These are phyloP conservation scores for Drosophila sulfurigaster DNA, from an alignment of 1,140 invertebrate species.

Conservation along the genomic window DNA sequence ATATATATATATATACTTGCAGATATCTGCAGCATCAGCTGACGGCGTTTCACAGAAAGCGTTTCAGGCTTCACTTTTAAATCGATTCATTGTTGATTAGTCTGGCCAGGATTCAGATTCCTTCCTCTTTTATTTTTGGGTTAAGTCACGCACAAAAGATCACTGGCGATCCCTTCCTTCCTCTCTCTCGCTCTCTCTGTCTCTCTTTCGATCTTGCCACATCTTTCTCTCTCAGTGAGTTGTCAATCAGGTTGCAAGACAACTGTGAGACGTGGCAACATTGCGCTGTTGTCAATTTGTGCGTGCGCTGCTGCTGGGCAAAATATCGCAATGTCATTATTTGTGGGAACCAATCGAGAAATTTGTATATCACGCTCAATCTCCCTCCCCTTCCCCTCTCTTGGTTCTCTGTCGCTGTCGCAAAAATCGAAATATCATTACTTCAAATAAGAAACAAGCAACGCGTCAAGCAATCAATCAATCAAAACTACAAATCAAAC, in stretches of 20 bases:
- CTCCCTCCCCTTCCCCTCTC: not conserved
- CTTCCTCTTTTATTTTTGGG: slow-evolving; percentile 38
- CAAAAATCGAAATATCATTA: slow-evolving; percentile 76
- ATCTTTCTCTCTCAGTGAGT: slow-evolving; percentile 39
- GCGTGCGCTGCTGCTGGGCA: slow-evolving; percentile 16
- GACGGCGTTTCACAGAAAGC: slow-evolving; percentile 69
- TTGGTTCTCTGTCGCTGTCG: slow-evolving; percentile 9
- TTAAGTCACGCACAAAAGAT: slow-evolving; percentile 40
- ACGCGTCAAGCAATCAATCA: slow-evolving; percentile 79
- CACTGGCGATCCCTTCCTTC: not conserved
- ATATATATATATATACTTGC: slow-evolving; percentile 3
- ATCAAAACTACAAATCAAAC: slow-evolving; percentile 77
- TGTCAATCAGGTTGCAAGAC: slow-evolving; percentile 67
- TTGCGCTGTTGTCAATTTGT: slow-evolving; percentile 42
- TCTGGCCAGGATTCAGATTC: slow-evolving; percentile 20
- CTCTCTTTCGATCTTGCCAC: not conserved
- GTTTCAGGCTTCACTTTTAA: slow-evolving; percentile 40
- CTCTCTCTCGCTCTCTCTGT: not conserved
- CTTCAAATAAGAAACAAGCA: slow-evolving; percentile 55
- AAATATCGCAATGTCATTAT: slow-evolving; percentile 77
- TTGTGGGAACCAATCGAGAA: slow-evolving; percentile 77
- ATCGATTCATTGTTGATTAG: slow-evolving; percentile 76
- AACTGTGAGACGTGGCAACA: slow-evolving; percentile 27
- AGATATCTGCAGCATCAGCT: slow-evolving; percentile 67
- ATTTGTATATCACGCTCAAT: slow-evolving; percentile 51